Base-by-base conservation (phyloP, 2,797 vertebrate genomes). In the Lophius americanus region DNA sequence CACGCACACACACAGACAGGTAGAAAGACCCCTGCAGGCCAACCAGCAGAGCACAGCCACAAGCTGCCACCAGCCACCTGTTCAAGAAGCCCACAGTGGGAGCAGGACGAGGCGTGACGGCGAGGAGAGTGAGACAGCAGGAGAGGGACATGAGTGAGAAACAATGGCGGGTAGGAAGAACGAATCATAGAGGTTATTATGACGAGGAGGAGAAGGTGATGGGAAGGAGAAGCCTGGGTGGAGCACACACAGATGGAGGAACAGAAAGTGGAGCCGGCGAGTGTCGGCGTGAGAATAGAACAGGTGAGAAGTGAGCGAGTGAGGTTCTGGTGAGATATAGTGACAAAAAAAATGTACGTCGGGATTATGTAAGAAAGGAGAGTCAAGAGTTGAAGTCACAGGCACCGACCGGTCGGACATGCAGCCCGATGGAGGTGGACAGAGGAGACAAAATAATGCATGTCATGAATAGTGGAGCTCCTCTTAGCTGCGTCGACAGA, bases 31-130 rank as follows among this genome's bases (percentile, higher is more conserved):
- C 88, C 86, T 83, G 85, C 79, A 68, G 88, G 76, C 78, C 83
- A 76, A 79, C 88, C 88, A 87, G 84, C 87, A 81, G 87, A 88
- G 84, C 88, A 66, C 86, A 78, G 84, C 79, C 72, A 73, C 85
- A 83, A 82, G 83, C 88, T 88, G 86, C 88, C 84, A 86, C 76
- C 58, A 77, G 79, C 89, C 92, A 92, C 92, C 91, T 92, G 91
- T 87, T 91, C 86, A 64, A 75, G 54, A 62, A 70, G 74, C 59
- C 65, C 75, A 72, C 76, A 11, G 77, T 44, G 66, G 79, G 79
- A 54, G 77, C 60, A 84, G 72, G 69, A 70, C 43, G 70, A 78
- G 77, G 37, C 70, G 47, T 85, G 82, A 88, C 81, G 56, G 73
- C 81, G 59, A 75, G 46, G 73, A 79, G 78, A 69, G 75, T 54